Base-by-base conservation (phyloP, 2,113 vertebrate species). In the Oncorhynchus tshawytscha region DNA sequence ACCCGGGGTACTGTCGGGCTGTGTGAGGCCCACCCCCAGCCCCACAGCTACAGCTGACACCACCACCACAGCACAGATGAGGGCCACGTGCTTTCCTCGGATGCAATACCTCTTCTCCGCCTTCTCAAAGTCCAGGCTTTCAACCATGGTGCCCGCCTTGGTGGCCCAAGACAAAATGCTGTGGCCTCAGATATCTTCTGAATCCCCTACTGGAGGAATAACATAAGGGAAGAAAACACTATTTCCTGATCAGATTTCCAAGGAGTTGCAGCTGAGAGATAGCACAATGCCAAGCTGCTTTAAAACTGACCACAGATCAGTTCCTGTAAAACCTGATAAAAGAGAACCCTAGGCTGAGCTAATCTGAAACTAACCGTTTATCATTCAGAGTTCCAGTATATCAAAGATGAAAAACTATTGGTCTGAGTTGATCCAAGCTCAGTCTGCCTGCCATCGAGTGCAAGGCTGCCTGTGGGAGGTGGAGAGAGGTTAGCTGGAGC, bases 21-120 rank as follows among this genome's bases (percentile, higher is more conserved):
- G 83, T 74, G 90, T 94, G 74, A 99, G 78, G 76, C 97, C 97
- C 78, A 99, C 91, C 0, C 94, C 93, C 0, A 99, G 94, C 1
- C 97, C 97, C 70, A 99, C 94, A 0, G 93, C 94, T 75, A 98
- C 49, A 12, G 93, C 95, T 18, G 95, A 95, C 1, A 85, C 71
- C 9, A 85, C 90, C 74, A 97, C 88, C 0, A 86, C 84, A 0
- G 73, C 91, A 20, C 96, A 96, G 87, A 99, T 95, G 67, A 96
- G 75, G 31, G 87, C 89, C 24, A 89, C 95, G 34, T 98, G 96
- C 73, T 93, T 97, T 4, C 80, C 78, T 39, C 74, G 89, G 34
- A 98, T 94, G 87, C 95, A 96, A 88, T 96, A 95, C n/a, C 71
- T 89, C 89, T 95, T 95, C 48, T 90, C 71, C 51, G 90, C 27